Evolutionary conservation across 2,113 vertebrate species (phyloP), one percentile per base, ranked within the genome.

Genomic region (Enhydra lutris): DNA sequence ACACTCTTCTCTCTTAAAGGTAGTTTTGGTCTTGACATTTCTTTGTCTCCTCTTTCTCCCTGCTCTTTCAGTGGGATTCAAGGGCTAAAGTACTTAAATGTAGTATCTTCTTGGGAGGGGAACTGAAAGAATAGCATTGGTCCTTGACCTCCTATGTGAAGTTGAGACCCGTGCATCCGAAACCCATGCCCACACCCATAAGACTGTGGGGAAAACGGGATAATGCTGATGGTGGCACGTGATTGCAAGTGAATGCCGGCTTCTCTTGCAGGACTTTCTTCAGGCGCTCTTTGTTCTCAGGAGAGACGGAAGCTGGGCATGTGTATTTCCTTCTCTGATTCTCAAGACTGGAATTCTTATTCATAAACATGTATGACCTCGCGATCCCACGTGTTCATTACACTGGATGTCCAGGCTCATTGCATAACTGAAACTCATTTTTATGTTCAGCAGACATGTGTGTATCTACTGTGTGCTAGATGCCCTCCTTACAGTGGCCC

Each of bases 291-390:
- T 95, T 73, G n/a, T 91, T 96, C 61, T 88, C 14, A n/a, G 50
- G 50, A 85, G 79, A 79, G 65, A 47, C 12, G 8, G 67, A 92
- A 91, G 78, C 26, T 81, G 31, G 50, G 31, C n/a, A 36, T 78
- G 89, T 89, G 18, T 93, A 61, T 95, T 73, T 96, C 80, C 63
- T 96, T 88, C 88, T 76, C 42, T 81, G 73, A 76, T 81, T 86
- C 65, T 45, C 36, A 94, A 78, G 34, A 65, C 50, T 65, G 67
- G 45, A 31, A 45, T 65, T 57, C 55, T 91, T 57, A 50, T 20
- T 82, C 57, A 11, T 42, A 82, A 91, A 61, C 39, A 20, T 36
- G 45, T 90, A 74, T 83, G 59, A 26, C 39, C 4, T 26, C 23
- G 45, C 9, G 78, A 79, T 74, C 39, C 21, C 24, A 47, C 20